phyloP scores from a whole-genome alignment of 2,113 vertebrate genomes.

The Neotragus moschatus region DNA sequence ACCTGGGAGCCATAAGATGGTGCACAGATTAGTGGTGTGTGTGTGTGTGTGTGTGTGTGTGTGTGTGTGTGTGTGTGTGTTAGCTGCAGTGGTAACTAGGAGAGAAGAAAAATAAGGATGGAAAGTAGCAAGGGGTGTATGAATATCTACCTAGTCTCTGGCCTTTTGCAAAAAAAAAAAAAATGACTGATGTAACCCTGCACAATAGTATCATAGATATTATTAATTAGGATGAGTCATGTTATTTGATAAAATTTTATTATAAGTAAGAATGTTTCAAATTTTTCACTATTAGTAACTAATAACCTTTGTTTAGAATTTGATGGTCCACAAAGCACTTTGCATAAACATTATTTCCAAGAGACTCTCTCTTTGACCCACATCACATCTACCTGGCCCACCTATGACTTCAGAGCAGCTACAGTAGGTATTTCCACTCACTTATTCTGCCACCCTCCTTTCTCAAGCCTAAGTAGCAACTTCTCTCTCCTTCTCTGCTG shows the following conservation, averaged over 20 bases:
- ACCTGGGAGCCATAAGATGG: background rate
- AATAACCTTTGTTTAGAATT: background rate
- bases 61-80: background rate
- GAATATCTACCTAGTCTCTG: background rate
- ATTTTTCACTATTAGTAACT: background rate
- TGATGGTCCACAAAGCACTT: background rate
- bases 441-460: background rate
- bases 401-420: background rate
- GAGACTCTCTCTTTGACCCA: background rate
- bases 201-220: background rate
- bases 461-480: background rate
- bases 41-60: background rate
- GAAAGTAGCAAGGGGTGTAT: background rate
- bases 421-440: background rate
- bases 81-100: background rate
- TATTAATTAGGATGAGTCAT: background rate
- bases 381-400: background rate
- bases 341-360: background rate
- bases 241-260: background rate
- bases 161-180: background rate
- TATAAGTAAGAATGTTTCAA: background rate
- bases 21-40: background rate
- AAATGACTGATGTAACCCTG: background rate
- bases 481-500: background rate
- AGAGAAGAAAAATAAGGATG: background rate